Conservation (phyloP, 2,888 invertebrate species). For the Cephus sareptanus region DNA sequence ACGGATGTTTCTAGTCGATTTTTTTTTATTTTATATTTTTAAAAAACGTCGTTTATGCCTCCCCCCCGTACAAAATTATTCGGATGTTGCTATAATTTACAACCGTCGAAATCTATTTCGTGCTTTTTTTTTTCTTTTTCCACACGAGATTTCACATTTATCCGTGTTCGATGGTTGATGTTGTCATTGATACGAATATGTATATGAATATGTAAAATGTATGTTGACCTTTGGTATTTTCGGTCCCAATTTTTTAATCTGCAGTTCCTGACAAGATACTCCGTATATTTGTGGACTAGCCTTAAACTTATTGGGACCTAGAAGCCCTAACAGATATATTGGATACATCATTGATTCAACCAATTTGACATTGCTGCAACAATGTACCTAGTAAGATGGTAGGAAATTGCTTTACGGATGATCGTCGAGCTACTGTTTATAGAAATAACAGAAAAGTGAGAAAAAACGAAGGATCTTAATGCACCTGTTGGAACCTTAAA, state of each 20-base stretch:
- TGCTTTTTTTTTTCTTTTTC: conserved; percentile 9
- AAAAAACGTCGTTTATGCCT: conserved; percentile 24
- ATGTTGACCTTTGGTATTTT: no score
- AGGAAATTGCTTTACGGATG: not conserved
- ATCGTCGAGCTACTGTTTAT: not conserved
- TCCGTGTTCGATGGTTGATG: not conserved
- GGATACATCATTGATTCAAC: not conserved
- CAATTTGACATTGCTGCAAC: not conserved
- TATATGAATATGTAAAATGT: no score
- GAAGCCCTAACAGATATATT: not conserved
- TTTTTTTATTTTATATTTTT: conserved; percentile 43
- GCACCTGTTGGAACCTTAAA: conserved; percentile 17
- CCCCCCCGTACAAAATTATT: no score
- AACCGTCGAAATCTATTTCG: conserved; percentile 9
- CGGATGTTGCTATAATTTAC: not conserved
- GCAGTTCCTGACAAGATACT: no score
- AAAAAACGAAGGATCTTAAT: conserved; percentile 17
- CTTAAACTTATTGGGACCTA: not conserved
- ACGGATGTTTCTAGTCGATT: conserved; percentile 28
- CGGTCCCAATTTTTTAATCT: no score
- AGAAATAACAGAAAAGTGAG: not conserved
- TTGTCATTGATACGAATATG: not conserved
- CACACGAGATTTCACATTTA: not conserved
- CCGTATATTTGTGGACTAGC: not conserved
- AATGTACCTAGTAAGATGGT: not conserved